Conservation (phyloP, 2,113 vertebrate species). For the Motacilla alba region DNA sequence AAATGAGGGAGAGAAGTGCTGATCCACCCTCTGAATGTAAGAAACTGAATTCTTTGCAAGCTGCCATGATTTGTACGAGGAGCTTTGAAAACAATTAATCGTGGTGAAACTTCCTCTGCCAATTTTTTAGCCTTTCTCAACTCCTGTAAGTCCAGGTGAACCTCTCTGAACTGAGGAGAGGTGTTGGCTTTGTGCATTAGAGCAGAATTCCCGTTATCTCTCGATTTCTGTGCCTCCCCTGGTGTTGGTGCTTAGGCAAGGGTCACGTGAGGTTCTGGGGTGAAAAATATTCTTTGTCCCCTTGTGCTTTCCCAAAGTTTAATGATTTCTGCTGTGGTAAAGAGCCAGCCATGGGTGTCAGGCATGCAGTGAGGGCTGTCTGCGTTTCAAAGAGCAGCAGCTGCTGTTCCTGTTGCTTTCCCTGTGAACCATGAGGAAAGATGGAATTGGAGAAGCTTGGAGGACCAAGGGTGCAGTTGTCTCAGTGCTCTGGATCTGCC, state of each 20-base stretch:
- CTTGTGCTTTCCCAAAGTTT: background rate
- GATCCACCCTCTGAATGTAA: background rate
- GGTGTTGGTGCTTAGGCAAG: background rate
- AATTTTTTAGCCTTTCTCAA: background rate
- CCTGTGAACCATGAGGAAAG: background rate
- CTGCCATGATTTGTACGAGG: background rate
- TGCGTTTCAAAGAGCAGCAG: background rate
- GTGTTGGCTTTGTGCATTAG: background rate
- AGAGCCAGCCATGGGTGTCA: background rate
- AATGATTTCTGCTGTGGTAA: background rate
- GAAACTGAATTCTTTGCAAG: background rate
- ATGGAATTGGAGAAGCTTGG: background rate
- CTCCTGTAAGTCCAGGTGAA: background rate
- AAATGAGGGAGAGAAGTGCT: background rate
- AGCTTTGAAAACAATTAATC: background rate
- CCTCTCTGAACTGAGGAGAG: background rate
- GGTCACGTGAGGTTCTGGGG: rapidly evolving
- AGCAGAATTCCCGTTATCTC: background rate
- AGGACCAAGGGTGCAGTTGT: background rate
- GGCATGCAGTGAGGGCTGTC: background rate
- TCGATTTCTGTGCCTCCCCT: background rate
- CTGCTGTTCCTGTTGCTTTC: background rate
- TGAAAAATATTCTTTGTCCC: background rate
- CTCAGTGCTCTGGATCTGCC: background rate
- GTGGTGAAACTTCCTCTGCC: background rate